phyloP scores from a whole-genome alignment of 1,140 invertebrate genomes.

The Drosophila miranda region DNA sequence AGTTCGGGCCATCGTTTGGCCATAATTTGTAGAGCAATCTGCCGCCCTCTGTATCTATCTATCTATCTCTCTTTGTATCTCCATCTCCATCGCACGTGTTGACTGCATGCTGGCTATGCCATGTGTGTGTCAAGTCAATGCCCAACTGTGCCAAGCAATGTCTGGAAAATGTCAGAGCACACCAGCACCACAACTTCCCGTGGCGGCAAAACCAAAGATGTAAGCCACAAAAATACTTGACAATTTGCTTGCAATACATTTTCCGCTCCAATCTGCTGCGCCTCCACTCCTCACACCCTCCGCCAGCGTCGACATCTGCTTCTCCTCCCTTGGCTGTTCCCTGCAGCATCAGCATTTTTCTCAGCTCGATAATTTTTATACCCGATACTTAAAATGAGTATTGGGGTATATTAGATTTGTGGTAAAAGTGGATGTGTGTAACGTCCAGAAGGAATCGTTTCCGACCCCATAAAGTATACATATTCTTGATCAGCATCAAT shows the following conservation, averaged over 20 bases:
- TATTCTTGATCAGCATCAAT: too few relatives aligned
- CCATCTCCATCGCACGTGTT: too few relatives aligned
- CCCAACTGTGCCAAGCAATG: conserved; percentile 43
- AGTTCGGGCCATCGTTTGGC: conserved; percentile 13
- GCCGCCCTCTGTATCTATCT: not conserved
- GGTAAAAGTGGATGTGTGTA: too few relatives aligned
- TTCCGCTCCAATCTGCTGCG: conserved; percentile 51
- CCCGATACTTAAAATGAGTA: too few relatives aligned
- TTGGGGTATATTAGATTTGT: too few relatives aligned
- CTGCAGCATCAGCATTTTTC: conserved; percentile 71
- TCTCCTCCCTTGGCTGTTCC: conserved; percentile 25
- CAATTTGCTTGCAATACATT: conserved; percentile 80
- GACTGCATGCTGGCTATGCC: conserved; percentile 7
- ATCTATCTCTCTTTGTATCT: too few relatives aligned
- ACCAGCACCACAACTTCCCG: not conserved
- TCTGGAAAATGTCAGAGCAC: conserved; percentile 51
- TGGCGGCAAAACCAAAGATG: conserved; percentile 62
- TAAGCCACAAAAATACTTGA: conserved; percentile 81
- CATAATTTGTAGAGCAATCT: conserved; percentile 42
- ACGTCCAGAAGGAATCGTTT: too few relatives aligned
- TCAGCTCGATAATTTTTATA: conserved; percentile 40
- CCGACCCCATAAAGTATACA: too few relatives aligned
- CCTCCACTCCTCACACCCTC: not conserved
- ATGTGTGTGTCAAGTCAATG: conserved; percentile 33
- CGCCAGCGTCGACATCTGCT: too few relatives aligned